A percentile compares a stretch with the other conserved stretches of the same genome.
phyloP scores from a whole-genome alignment of 2,888 invertebrate species.

The Galerucella calmariensis region DNA sequence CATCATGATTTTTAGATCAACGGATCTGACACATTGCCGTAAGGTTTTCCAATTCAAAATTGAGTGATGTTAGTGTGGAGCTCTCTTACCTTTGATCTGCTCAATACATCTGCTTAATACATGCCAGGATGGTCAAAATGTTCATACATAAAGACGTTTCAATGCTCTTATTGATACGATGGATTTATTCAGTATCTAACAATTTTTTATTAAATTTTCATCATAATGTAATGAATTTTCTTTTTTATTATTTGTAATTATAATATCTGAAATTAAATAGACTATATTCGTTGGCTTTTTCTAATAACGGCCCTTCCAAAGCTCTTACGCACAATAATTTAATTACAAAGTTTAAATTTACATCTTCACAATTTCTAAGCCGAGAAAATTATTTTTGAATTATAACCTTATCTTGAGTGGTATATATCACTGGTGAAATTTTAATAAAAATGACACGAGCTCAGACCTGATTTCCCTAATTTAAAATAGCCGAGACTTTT shows the following conservation, averaged over 20 bases:
- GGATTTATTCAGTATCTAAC: no score
- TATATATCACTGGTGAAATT: slow-evolving; percentile 37
- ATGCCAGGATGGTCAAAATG: no score
- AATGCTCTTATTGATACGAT: no score
- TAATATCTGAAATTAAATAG: neutral
- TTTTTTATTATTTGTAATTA: neutral
- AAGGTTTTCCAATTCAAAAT: no score
- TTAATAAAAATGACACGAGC: slow-evolving; percentile 40
- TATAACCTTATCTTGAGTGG: slow-evolving; percentile 38
- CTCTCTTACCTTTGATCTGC: no score
- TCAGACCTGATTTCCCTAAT: slow-evolving; percentile 33
- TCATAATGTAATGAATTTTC: no score
- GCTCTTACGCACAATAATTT: slow-evolving; percentile 37
- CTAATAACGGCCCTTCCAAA: neutral
- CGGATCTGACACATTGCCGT: no score
- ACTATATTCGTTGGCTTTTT: neutral
- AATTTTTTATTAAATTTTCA: no score
- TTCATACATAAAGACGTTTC: no score
- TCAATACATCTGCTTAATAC: no score
- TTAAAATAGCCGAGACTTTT: slow-evolving; percentile 33
- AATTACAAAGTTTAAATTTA: slow-evolving; percentile 39
- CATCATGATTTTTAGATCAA: no score
- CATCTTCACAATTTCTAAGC: slow-evolving; percentile 39
- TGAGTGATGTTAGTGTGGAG: no score
- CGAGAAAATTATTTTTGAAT: slow-evolving; percentile 36